A percentile compares a stretch with the other conserved stretches of the same genome.
Evolutionary conservation across 1,140 invertebrate genomes (phyloP).

Genomic region (Uloborus diversus): DNA sequence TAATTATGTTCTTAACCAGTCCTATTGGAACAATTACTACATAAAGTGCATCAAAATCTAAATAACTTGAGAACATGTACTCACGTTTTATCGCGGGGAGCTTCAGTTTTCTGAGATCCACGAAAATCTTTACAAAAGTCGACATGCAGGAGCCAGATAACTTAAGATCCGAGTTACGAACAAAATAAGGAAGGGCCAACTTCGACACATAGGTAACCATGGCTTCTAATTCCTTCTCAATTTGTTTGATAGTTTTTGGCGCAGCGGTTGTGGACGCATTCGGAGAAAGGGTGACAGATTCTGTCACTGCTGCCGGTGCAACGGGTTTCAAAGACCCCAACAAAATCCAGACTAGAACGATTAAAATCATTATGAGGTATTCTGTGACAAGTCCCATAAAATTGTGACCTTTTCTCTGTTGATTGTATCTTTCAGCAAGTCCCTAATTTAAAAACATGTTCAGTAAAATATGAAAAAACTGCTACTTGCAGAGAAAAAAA

Average conservation of each 20-base stretch:
- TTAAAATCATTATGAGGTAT: conserved; percentile 9
- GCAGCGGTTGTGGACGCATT: neutral
- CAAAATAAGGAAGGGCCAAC: conserved; percentile 20
- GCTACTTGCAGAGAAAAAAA: too few species aligned
- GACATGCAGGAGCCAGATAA: conserved; percentile 22
- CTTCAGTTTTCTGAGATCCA: conserved; percentile 28
- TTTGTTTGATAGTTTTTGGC: conserved; percentile 17
- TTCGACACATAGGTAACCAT: conserved; percentile 9
- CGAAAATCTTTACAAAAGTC: conserved; percentile 25
- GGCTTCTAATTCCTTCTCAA: conserved; percentile 16
- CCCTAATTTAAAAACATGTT: too few species aligned
- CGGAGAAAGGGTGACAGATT: neutral
- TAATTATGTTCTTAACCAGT: too few species aligned
- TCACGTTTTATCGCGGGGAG: conserved; percentile 26
- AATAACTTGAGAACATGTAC: neutral
- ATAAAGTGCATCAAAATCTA: too few species aligned
- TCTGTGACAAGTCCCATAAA: conserved; percentile 14
- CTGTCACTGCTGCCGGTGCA: neutral
- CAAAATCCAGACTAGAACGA: neutral
- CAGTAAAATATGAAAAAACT: too few species aligned
- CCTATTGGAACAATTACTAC: too few species aligned
- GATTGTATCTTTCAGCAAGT: too few species aligned
- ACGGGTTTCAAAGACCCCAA: neutral
- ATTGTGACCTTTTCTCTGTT: too few species aligned
- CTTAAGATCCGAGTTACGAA: conserved; percentile 29